Base-by-base conservation (phyloP, 2,888 invertebrate genomes). In the Lasius fuliginosus region DNA sequence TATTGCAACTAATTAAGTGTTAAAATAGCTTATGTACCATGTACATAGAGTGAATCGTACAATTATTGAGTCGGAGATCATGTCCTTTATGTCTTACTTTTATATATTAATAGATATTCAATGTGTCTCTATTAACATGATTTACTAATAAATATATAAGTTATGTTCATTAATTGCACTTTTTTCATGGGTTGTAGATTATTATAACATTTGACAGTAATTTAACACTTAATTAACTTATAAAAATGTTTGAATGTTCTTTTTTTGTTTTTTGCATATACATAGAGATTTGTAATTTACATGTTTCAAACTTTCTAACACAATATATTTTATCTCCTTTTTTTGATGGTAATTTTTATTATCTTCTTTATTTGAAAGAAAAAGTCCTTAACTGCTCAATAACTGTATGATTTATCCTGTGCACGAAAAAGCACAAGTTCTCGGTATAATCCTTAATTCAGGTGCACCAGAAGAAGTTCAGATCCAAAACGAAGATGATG, bases 401-500 rank as follows among this genome's bases (percentile, higher is more conserved):
- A 67, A 76, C 36, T 67, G 67, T 77, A 56, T 75, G 75, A 62
- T 75, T 75, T 56, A 68, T 56, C 40, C 9, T 67, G 68, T 56
- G 40, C 27, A 40, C 67, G 56, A 68, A 6, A 46, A 77, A 27
- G n/a, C 8, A 67, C 15, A 67, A 77, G 12, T 40, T 40, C 12
- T 56, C 2, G 23, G 30, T 83, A 83, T 82, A 18, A 71, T 89
- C 92, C 94, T 95, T 95, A 94, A 95, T 88, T 75, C 46, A 68
- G 79, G 60, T 85, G 89, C 90, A 95, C 94, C 90, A 95, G 95
- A 83, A 91, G 95, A 91, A 95, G 94, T 92, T 93, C 95, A 85
- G 95, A 95, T 86, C 94, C 95, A 69, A 95, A 95, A 90, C 92
- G 95, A 91, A 94, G 95, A 93, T 95, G 94, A 95, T 94, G 94